Conservation (phyloP, 2,113 vertebrate genomes). For the Ploceus nigricollis region DNA sequence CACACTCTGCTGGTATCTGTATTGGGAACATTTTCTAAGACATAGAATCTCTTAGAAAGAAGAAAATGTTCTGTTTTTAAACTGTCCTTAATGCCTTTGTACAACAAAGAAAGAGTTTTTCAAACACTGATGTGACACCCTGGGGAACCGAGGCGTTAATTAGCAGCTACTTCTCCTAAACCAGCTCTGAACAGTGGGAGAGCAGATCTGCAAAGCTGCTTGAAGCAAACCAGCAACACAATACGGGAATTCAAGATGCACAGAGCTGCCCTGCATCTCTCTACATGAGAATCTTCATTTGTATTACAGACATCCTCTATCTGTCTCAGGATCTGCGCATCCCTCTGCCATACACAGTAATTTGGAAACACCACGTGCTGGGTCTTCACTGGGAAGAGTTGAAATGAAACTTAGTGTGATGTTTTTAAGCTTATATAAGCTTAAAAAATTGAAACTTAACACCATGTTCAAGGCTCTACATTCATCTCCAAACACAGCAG, state of each 20-base stretch:
- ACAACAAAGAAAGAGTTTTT: neutral
- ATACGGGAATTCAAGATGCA: neutral
- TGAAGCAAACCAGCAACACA: neutral
- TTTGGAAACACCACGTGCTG: neutral
- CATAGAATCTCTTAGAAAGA: neutral
- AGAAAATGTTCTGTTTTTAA: neutral
- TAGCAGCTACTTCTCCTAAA: neutral
- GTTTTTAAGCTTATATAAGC: neutral
- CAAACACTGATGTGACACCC: neutral
- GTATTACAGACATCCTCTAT: neutral
- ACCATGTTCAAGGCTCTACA: neutral
- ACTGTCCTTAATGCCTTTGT: neutral
- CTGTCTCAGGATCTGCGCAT: neutral
- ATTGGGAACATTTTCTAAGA: neutral
- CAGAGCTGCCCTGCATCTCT: neutral
- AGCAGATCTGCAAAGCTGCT: neutral
- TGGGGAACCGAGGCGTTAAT: neutral
- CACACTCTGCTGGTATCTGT: neutral
- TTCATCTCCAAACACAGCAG: neutral
- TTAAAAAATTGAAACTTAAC: neutral
- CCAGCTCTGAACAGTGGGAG: neutral
- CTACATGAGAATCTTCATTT: neutral
- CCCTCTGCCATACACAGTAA: neutral
- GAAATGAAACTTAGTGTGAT: neutral
- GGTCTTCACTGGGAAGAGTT: neutral